Percentiles rank a stretch among this genome's conserved stretches.
Conservation (phyloP, 2,888 invertebrate genomes). For the Phaedon cochleariae region DNA sequence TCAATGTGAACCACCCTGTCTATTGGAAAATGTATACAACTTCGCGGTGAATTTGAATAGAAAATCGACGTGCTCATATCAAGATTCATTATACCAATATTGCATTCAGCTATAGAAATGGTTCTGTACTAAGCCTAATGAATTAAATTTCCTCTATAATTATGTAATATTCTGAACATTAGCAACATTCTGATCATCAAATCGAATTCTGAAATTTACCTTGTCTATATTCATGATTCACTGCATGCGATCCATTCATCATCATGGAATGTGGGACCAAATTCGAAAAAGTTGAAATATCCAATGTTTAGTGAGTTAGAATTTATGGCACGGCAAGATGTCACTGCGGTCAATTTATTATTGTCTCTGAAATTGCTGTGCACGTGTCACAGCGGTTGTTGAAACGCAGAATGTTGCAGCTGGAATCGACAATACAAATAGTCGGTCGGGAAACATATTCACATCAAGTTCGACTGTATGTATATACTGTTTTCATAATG, state of each 20-base stretch:
- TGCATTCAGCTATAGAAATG: too few species aligned
- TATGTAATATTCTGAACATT: too few species aligned
- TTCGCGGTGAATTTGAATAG: too few species aligned
- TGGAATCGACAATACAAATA: constrained; percentile 20
- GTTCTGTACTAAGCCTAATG: too few species aligned
- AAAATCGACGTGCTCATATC: too few species aligned
- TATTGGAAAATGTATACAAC: too few species aligned
- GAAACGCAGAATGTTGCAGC: constrained; percentile 21
- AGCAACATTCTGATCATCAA: too few species aligned
- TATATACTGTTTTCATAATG: constrained; percentile 31
- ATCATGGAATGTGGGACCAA: neutral
- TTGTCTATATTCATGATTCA: neutral
- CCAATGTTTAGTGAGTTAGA: constrained; percentile 25
- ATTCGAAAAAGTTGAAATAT: constrained; percentile 22
- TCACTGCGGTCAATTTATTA: constrained; percentile 42
- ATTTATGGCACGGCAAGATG: constrained; percentile 39
- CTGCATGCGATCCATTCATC: neutral
- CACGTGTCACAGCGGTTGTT: constrained; percentile 33
- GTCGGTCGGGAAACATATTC: constrained; percentile 22
- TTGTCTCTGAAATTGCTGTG: constrained; percentile 34
- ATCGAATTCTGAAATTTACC: too few species aligned
- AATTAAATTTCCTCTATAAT: too few species aligned
- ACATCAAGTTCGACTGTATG: constrained; percentile 37
- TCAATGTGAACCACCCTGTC: too few species aligned
- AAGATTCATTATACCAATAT: too few species aligned